Conservation (phyloP, 2,113 vertebrate species). For the Gallinago paraguaiae region DNA sequence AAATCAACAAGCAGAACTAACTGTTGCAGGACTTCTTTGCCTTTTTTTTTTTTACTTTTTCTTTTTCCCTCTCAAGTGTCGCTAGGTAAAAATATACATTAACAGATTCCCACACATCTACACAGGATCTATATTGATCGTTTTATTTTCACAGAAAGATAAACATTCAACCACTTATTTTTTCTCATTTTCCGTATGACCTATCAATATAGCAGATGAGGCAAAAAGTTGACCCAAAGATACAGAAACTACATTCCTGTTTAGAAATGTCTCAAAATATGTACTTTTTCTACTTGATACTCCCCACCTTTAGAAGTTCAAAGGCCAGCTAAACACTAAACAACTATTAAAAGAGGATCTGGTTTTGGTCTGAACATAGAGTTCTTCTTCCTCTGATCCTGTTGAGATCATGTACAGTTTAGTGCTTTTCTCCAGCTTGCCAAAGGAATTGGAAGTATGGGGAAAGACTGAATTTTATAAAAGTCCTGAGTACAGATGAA, state of each 20-base stretch:
- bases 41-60: background rate
- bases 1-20: constrained; percentile 58
- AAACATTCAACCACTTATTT: background rate
- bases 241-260: background rate
- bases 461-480: background rate
- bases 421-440: background rate
- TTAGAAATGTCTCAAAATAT: background rate
- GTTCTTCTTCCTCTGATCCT: background rate
- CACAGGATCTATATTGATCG: background rate
- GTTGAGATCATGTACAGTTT: background rate
- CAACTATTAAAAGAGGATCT: background rate
- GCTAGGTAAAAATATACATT: background rate
- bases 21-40: constrained; percentile 13
- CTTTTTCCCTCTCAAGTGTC: background rate
- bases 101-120: background rate
- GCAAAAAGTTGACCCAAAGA: background rate
- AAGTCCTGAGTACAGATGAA: background rate
- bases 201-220: background rate
- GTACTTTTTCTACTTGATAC: background rate
- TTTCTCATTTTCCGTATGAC: background rate
- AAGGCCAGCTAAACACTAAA: background rate
- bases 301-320: background rate
- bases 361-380: background rate
- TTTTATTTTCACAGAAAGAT: background rate
- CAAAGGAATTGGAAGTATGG: background rate